A percentile compares a stretch with the other conserved stretches of the same genome.
Evolutionary conservation across 2,113 vertebrate genomes (phyloP).

Genomic region (Megaleporinus macrocephalus): DNA sequence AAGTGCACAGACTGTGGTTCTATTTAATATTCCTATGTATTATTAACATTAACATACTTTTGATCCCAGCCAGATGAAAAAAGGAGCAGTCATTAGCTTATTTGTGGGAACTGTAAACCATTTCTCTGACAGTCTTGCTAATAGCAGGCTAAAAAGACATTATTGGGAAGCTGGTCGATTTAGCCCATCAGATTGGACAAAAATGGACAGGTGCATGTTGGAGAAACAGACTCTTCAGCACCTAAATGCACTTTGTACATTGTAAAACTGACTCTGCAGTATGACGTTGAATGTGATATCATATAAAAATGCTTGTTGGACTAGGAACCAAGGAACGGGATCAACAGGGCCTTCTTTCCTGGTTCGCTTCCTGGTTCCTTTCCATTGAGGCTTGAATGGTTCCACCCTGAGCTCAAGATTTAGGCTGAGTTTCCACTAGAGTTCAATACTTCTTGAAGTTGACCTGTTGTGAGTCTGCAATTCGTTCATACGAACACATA

Average conservation of each 20-base stretch:
- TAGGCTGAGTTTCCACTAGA: background rate
- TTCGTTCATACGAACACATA: too few species aligned
- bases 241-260: too few species aligned
- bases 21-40: background rate
- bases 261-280: conserved; percentile 8
- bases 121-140: too few species aligned
- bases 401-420: background rate
- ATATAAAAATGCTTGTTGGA: conserved; percentile 40
- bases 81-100: too few species aligned
- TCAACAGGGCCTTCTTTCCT: conserved; percentile 12
- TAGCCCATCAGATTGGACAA: background rate
- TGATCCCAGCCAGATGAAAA: background rate
- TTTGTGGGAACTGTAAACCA: too few species aligned
- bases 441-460: too few species aligned
- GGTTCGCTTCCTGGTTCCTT: conserved; percentile 30
- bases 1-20: background rate
- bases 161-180: background rate
- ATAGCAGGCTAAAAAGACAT: background rate
- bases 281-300: conserved; percentile 43
- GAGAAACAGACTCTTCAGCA: background rate
- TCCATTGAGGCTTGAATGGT: background rate
- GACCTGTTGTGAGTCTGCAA: too few species aligned
- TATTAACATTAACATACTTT: background rate
- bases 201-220: background rate
- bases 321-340: conserved; percentile 21